phyloP scores from a whole-genome alignment of 1,140 invertebrate species.

The Drosophila varians region DNA sequence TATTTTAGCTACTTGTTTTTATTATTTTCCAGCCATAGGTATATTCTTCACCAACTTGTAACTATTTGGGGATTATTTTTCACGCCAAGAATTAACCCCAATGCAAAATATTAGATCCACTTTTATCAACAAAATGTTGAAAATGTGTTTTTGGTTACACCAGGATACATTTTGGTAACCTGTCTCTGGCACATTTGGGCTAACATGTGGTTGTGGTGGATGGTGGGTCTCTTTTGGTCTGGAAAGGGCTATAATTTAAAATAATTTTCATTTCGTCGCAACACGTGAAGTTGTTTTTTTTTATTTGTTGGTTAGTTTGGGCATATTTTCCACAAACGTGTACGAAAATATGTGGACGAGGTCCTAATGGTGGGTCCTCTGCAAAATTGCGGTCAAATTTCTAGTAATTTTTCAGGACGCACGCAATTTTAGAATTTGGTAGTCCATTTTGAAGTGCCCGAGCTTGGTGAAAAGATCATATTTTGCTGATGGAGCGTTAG shows the following conservation, averaged over 20 bases:
- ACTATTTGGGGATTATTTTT: conserved; percentile 7
- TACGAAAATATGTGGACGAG: neutral
- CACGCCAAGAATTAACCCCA: conserved; percentile 7
- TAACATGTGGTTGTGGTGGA: conserved; percentile 55
- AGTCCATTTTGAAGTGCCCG: conserved; percentile 31
- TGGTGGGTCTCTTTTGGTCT: neutral
- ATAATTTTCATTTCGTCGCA: conserved; percentile 54
- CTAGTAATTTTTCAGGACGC: conserved; percentile 8
- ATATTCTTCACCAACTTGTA: too few species aligned
- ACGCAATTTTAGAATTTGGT: conserved; percentile 20
- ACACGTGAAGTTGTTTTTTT: conserved; percentile 14
- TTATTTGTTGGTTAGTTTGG: conserved; percentile 8
- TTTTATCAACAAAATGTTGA: conserved; percentile 32
- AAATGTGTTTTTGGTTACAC: conserved; percentile 19
- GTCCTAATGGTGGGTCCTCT: neutral
- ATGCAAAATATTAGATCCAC: conserved; percentile 3
- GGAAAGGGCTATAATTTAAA: conserved; percentile 59
- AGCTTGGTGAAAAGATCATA: neutral
- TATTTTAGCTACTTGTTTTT: too few species aligned
- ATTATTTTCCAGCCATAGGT: too few species aligned
- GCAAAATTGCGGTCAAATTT: conserved; percentile 41
- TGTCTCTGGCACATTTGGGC: conserved; percentile 59
- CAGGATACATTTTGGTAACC: conserved; percentile 14
- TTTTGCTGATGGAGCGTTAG: neutral
- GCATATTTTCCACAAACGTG: neutral